phyloP scores from a whole-genome alignment of 2,888 invertebrate species.

The Eristalinus sepulchralis region DNA sequence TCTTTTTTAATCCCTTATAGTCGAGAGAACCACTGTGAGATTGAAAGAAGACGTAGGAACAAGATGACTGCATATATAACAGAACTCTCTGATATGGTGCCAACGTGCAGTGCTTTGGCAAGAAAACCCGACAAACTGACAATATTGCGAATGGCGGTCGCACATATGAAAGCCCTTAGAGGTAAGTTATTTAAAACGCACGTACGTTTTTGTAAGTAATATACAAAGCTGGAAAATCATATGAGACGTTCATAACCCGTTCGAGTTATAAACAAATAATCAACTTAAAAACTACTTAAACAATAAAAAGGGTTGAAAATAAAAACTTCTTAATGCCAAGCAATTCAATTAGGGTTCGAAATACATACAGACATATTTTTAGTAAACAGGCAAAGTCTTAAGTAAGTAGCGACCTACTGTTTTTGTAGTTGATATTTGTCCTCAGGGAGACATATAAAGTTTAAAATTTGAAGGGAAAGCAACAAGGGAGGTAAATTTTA shows the following conservation, averaged over 20 bases:
- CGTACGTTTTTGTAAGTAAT: no score
- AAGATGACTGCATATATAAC: constrained; percentile 99
- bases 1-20: constrained; percentile 81
- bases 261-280: no score
- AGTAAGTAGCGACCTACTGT: no score
- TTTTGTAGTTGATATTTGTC: constrained; percentile 23
- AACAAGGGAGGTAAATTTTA: not conserved
- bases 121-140: constrained; percentile 99
- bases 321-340: no score
- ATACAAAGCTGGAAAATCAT: no score
- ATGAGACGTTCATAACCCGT: no score
- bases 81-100: constrained; percentile 99
- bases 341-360: constrained; percentile 52
- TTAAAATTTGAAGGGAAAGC: constrained; percentile 26
- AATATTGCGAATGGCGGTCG: constrained; percentile 99
- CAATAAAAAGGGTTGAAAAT: constrained; percentile 9
- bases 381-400: no score
- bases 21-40: constrained; percentile 99
- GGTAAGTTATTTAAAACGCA: constrained; percentile 84
- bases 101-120: constrained; percentile 98
- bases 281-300: no score
- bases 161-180: constrained; percentile 98
- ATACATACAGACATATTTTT: constrained; percentile 3
- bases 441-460: constrained; percentile 54
- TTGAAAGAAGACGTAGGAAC: constrained; percentile 98